phyloP scores from a whole-genome alignment of 2,113 vertebrate species.

The Hyaena hyaena region DNA sequence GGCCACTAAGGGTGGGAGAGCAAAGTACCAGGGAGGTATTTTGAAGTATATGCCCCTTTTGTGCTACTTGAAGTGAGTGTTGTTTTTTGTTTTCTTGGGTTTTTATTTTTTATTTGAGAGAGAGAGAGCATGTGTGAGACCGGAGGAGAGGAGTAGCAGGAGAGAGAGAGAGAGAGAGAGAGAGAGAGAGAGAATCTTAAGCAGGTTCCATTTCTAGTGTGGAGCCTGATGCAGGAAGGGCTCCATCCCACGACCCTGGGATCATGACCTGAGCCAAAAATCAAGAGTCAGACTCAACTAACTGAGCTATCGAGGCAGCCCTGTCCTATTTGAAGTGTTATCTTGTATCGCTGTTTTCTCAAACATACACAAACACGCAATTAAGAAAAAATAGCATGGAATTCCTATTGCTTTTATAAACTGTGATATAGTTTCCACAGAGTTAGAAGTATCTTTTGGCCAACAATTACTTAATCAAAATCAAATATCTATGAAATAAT shows the following conservation, averaged over 20 bases:
- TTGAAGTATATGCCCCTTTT: neutral
- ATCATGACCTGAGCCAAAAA: too few relatives aligned
- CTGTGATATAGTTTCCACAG: neutral
- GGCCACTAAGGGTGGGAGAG: neutral
- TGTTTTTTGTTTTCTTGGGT: too few relatives aligned
- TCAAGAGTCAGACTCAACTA: too few relatives aligned
- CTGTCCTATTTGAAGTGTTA: neutral
- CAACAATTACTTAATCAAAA: neutral
- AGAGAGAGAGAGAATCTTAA: too few relatives aligned
- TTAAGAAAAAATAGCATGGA: neutral
- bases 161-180: too few relatives aligned
- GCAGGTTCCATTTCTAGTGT: too few relatives aligned
- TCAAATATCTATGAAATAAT: neutral
- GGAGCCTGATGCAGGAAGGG: too few relatives aligned
- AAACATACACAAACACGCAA: neutral
- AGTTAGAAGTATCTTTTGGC: constrained; percentile 15
- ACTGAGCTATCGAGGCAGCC: too few relatives aligned
- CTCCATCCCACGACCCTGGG: too few relatives aligned
- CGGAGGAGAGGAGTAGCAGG: too few relatives aligned
- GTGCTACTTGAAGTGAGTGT: neutral
- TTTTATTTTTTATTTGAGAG: too few relatives aligned
- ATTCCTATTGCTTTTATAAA: neutral
- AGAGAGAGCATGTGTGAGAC: too few relatives aligned
- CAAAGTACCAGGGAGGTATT: neutral
- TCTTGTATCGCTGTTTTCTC: neutral